These are phyloP conservation scores for Nemopilema nomurai DNA, from an alignment of 30 jellyfish, hydroid and myxozoan species.

Conservation along the genomic window DNA sequence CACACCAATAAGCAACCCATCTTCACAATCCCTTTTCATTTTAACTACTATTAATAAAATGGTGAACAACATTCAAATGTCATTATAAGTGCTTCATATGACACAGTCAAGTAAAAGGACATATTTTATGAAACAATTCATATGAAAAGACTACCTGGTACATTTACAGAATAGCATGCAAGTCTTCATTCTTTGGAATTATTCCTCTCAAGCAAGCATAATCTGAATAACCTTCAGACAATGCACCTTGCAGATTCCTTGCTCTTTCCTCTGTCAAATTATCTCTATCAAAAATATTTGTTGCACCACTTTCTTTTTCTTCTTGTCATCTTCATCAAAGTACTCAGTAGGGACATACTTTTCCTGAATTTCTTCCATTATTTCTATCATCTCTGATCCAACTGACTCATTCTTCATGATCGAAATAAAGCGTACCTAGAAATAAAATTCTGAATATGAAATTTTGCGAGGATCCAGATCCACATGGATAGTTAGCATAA, in stretches of 20 bases:
- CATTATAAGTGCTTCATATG: too few species aligned
- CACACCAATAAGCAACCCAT: too few species aligned
- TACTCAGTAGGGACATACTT: neutral
- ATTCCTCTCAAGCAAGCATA: neutral
- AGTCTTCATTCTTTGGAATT: neutral
- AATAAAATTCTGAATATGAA: too few species aligned
- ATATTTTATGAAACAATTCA: too few species aligned
- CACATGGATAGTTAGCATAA: neutral
- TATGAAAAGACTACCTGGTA: neutral
- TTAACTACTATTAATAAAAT: too few species aligned
- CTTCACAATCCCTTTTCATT: neutral
- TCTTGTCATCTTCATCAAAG: neutral
- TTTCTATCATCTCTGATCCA: neutral
- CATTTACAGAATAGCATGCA: neutral
- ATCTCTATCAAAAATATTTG: too few species aligned
- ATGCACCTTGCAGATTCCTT: neutral
- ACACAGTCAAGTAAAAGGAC: too few species aligned
- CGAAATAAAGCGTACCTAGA: neutral
- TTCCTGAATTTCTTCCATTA: neutral
- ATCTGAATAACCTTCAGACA: neutral
- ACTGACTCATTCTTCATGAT: neutral
- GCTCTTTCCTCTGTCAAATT: neutral
- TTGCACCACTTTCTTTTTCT: neutral
- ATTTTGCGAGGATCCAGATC: neutral
- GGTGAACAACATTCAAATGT: too few species aligned